Evolutionary conservation across 2,113 vertebrate species (phyloP), one percentile per base, ranked within the genome.

Genomic region (Triplophysa siluroides): DNA sequence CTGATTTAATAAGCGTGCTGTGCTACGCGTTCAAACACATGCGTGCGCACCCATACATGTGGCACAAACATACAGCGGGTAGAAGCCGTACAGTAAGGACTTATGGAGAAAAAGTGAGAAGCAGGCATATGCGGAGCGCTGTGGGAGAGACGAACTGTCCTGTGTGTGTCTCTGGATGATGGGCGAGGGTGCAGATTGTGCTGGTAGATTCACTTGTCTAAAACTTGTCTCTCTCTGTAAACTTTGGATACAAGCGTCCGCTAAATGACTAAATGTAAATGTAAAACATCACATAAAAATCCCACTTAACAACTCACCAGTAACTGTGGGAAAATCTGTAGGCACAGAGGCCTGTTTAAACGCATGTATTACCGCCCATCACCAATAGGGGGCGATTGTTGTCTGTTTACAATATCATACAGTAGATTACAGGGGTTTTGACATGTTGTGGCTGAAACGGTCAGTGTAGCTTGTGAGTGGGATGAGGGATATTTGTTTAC

Each of bases 1-100:
- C 87, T 85, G 80, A 89, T 90, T 91, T 90, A 90, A 90, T 89
- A 90, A 88, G 79, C 83, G 83, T 74, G 67, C 85, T 58, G 10
- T 33, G 64, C 75, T 85, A 83, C 84, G 23, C 58, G 78, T 66
- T 74, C 78, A 79, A 83, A 87, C 74, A 67, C 29, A 86, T 70
- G 72, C 60, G 26, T 71, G 75, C 60, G 81, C 78, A 75, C 74
- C 29, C 83, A 85, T 80, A 78, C 73, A 78, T 45, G 43, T 45
- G 43, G 3, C 80, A 75, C 78, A 83, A 26, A 76, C 62, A 7
- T 14, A 61, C 64, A 61, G 18, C n/a, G 26, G 9, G 14, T 63
- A 24, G 41, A 74, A 75, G 23, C 23, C 6, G 8, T 8, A 56
- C 54, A n/a, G 19, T n/a, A n/a, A 45, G 60, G 43, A 67, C n/a